Conservation (phyloP, 2,888 invertebrate species). For the Caenorhabditis sulstoni region DNA sequence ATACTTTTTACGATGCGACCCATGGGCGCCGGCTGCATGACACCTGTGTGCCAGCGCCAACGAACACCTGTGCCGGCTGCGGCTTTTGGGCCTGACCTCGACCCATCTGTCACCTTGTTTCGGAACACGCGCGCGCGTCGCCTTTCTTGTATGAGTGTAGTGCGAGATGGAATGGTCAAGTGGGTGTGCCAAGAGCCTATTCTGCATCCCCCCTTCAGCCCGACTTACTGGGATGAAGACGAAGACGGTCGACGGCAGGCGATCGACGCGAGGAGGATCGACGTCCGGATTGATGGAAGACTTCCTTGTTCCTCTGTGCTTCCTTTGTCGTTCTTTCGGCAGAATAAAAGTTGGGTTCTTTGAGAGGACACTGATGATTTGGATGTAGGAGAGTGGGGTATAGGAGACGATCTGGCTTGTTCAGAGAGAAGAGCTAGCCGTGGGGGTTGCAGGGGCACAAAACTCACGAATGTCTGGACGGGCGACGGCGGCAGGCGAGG, state of each 20-base stretch:
- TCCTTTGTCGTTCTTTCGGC: too few relatives aligned
- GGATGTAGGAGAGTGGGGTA: neutral
- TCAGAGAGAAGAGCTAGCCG: constrained; percentile 7
- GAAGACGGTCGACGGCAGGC: neutral
- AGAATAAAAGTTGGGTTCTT: too few relatives aligned
- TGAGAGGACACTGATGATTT: too few relatives aligned
- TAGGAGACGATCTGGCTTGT: too few relatives aligned
- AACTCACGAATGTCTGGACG: constrained; percentile 51
- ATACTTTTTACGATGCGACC: constrained; percentile 18
- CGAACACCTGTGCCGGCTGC: constrained; percentile 36
- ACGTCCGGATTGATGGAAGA: neutral
- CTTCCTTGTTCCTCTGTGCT: too few relatives aligned
- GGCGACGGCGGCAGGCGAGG: constrained; percentile 27
- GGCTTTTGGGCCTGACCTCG: constrained; percentile 16
- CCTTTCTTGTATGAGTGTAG: constrained; percentile 5
- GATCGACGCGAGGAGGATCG: neutral
- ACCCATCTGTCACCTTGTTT: constrained; percentile 31
- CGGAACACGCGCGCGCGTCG: constrained; percentile 14
- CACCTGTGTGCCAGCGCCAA: constrained; percentile 35
- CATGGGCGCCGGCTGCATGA: constrained; percentile 47
- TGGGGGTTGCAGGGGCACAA: constrained; percentile 38
- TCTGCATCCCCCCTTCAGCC: neutral
- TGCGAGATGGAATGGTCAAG: constrained; percentile 19
- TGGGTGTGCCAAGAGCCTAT: neutral
- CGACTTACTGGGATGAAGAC: constrained; percentile 22